Percentiles rank a stretch among this genome's conserved stretches.
These are phyloP conservation scores for Sminthurinus signatus DNA, from an alignment of 1,140 invertebrate species.

Conservation along the genomic window DNA sequence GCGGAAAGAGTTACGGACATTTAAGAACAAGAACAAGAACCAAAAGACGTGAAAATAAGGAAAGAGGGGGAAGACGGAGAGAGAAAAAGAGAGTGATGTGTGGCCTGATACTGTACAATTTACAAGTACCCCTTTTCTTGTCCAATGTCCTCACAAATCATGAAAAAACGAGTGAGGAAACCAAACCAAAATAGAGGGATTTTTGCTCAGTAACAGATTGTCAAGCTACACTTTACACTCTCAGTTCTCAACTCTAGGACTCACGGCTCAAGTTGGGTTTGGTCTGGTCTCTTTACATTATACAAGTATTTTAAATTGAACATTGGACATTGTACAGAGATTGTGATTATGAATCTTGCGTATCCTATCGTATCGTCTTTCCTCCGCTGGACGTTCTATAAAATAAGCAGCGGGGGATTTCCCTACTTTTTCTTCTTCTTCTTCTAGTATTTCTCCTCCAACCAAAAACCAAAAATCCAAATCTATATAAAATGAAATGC, in stretches of 20 bases:
- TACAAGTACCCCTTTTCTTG: conserved; percentile 25
- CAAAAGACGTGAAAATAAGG: not conserved
- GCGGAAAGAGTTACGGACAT: not conserved
- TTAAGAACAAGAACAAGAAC: not conserved
- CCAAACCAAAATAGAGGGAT: conserved; percentile 36
- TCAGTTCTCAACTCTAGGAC: no score
- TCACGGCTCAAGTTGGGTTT: no score
- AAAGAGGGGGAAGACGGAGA: conserved; percentile 2
- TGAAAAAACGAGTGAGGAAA: conserved; percentile 29
- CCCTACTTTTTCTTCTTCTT: conserved; percentile 5
- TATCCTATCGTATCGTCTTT: conserved; percentile 39
- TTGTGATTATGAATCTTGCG: no score
- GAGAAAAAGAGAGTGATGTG: conserved; percentile 20
- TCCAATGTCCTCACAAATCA: conserved; percentile 33
- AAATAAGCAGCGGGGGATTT: conserved; percentile 39
- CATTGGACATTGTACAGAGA: no score
- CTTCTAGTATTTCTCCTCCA: no score
- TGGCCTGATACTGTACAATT: conserved; percentile 13
- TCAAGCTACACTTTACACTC: no score
- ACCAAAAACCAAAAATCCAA: no score
- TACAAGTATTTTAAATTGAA: no score
- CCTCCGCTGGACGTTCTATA: conserved; percentile 34
- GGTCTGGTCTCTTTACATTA: not conserved
- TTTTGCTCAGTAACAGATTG: conserved; percentile 41
- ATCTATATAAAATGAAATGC: conserved; percentile 20